Evolutionary conservation across 1,140 invertebrate species (phyloP).

Genomic region (Bombus breviceps): DNA sequence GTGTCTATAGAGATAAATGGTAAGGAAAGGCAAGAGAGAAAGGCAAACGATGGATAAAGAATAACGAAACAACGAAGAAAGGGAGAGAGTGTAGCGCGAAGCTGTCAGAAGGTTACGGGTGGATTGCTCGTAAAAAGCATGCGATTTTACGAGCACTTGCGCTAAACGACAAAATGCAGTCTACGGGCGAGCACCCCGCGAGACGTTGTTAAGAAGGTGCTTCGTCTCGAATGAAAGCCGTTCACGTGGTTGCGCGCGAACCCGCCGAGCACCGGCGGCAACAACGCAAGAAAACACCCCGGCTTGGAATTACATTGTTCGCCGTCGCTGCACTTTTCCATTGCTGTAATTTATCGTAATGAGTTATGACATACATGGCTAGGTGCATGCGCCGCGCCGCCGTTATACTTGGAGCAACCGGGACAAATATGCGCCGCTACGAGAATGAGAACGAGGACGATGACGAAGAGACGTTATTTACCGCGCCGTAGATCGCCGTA

Average conservation of each 20-base stretch:
- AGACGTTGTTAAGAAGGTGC: slow-evolving; percentile 26
- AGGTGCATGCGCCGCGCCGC: no score
- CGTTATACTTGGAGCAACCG: background rate
- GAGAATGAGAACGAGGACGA: background rate
- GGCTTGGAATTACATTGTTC: slow-evolving; percentile 18
- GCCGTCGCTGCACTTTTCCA: slow-evolving; percentile 1
- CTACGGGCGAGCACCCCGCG: slow-evolving; percentile 31
- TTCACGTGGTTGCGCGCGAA: background rate
- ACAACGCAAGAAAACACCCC: background rate
- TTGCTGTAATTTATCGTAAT: slow-evolving; percentile 35
- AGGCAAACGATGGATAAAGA: background rate
- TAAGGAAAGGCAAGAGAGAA: background rate
- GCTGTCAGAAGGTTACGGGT: background rate
- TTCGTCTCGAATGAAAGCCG: slow-evolving; percentile 5
- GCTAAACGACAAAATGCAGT: slow-evolving; percentile 49
- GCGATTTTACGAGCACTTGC: slow-evolving; percentile 50
- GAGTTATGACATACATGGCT: background rate
- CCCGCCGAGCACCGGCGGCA: background rate
- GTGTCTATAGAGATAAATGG: background rate
- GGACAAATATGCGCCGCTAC: background rate
- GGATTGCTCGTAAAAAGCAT: slow-evolving; percentile 2
- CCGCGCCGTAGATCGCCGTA: background rate
- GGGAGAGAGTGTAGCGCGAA: background rate
- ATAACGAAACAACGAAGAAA: background rate
- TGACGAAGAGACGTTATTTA: background rate